phyloP scores from a whole-genome alignment of 2,888 invertebrate species.

The Cryptophagus acutangulus region DNA sequence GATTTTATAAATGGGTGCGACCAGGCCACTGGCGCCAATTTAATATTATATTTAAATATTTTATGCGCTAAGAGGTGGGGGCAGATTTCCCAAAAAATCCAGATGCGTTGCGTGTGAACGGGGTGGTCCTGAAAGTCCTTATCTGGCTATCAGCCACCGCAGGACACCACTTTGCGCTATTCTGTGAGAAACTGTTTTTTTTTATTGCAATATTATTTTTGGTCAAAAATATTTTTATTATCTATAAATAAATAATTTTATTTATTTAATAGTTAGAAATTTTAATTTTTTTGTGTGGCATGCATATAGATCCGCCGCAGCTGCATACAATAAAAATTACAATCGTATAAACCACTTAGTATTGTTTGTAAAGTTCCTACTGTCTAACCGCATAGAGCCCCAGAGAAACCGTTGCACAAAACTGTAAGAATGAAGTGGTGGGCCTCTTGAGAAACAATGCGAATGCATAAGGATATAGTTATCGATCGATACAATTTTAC shows the following conservation, averaged over 20 bases:
- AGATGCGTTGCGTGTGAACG: conserved; percentile 36
- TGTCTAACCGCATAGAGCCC: conserved; percentile 28
- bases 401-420: neutral
- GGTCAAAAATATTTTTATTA: neutral
- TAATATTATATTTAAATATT: neutral
- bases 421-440: neutral
- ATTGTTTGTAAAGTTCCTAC: conserved; percentile 29
- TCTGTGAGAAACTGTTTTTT: conserved; percentile 32
- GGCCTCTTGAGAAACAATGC: too few species aligned
- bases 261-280: neutral
- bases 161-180: conserved; percentile 33
- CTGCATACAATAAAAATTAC: conserved; percentile 29
- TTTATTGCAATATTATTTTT: neutral
- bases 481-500: too few species aligned
- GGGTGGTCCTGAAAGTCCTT: conserved; percentile 36
- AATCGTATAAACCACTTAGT: conserved; percentile 32
- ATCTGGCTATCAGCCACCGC: conserved; percentile 33
- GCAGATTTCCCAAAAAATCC: conserved; percentile 5
- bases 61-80: too few species aligned
- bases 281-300: neutral
- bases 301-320: conserved; percentile 12
- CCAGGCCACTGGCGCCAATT: too few species aligned
- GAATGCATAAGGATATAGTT: too few species aligned
- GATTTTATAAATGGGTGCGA: too few species aligned
- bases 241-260: conserved; percentile 1